Conservation (phyloP, 2,888 invertebrate genomes). For the Pinctada fucata region DNA sequence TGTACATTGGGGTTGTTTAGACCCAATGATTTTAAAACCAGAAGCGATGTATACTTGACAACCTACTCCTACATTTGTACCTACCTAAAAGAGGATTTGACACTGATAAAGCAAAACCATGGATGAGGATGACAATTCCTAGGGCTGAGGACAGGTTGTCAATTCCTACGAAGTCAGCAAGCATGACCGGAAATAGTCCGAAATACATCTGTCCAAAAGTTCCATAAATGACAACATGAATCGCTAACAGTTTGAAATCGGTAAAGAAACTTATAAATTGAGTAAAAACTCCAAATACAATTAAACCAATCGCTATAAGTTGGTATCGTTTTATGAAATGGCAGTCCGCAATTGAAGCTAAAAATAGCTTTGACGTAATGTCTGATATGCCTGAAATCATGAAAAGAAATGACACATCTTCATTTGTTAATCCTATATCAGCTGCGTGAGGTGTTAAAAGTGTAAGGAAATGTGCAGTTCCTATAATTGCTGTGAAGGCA, state of each 20-base stretch:
- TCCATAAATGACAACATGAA: slow-evolving; percentile 53
- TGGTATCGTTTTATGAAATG: slow-evolving; percentile 35
- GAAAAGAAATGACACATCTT: slow-evolving; percentile 39
- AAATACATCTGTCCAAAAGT: slow-evolving; percentile 52
- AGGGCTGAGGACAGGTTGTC: slow-evolving; percentile 50
- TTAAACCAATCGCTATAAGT: slow-evolving; percentile 36
- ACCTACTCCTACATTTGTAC: no score
- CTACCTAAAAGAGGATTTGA: slow-evolving; percentile 53
- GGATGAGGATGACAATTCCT: slow-evolving; percentile 47
- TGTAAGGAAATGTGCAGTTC: slow-evolving; percentile 29
- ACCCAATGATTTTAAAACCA: no score
- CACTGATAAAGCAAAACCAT: slow-evolving; percentile 43
- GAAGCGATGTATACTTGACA: no score
- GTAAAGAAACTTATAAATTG: slow-evolving; percentile 41
- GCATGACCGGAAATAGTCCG: slow-evolving; percentile 51
- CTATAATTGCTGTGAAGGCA: slow-evolving; percentile 37
- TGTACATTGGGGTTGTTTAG: no score
- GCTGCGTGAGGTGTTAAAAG: slow-evolving; percentile 49
- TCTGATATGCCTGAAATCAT: slow-evolving; percentile 43
- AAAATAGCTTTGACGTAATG: slow-evolving; percentile 33
- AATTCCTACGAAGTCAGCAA: slow-evolving; percentile 57
- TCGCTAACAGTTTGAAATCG: slow-evolving; percentile 41
- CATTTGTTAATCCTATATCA: slow-evolving; percentile 40
- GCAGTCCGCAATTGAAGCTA: slow-evolving; percentile 46
- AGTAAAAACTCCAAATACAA: slow-evolving; percentile 30